Conservation (phyloP, 1,140 invertebrate species). For the Triops longicaudatus region DNA sequence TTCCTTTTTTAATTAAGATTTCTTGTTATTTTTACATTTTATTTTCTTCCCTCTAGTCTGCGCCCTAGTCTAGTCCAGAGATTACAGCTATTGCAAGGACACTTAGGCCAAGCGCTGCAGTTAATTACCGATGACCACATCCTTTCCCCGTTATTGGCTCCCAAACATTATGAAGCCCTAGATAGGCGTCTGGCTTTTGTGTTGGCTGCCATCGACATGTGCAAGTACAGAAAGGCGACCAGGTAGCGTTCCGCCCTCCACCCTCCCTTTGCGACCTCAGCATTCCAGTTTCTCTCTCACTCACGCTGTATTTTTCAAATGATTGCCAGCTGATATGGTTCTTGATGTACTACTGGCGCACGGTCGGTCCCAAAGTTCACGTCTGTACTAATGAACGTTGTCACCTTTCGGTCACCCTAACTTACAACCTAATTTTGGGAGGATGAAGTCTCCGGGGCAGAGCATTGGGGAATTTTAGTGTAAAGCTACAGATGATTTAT, state of each 20-base stretch:
- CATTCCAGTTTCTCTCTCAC: background rate
- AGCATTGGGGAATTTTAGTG: background rate
- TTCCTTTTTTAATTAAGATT: too few species aligned
- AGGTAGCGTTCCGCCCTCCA: background rate
- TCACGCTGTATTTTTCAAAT: background rate
- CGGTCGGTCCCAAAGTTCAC: background rate
- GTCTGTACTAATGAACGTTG: background rate
- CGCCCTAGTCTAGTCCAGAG: slow-evolving; percentile 15
- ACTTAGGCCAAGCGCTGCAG: slow-evolving; percentile 47
- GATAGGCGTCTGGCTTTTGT: slow-evolving; percentile 64
- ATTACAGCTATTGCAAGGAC: slow-evolving; percentile 36
- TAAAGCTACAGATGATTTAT: slow-evolving; percentile 2
- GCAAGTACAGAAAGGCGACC: slow-evolving; percentile 36
- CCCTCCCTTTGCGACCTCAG: background rate
- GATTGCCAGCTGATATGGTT: background rate
- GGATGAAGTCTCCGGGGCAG: background rate
- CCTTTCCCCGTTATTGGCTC: slow-evolving; percentile 53
- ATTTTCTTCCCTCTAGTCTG: slow-evolving; percentile 31
- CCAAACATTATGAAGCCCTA: slow-evolving; percentile 66
- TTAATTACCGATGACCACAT: slow-evolving; percentile 43
- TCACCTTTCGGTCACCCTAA: slow-evolving; percentile 6
- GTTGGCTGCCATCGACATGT: slow-evolving; percentile 63
- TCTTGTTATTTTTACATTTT: slow-evolving; percentile 13
- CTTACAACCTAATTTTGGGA: background rate
- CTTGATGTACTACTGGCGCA: too few species aligned